Conservation (phyloP, 1,140 invertebrate species). For the Conus ventricosus region DNA sequence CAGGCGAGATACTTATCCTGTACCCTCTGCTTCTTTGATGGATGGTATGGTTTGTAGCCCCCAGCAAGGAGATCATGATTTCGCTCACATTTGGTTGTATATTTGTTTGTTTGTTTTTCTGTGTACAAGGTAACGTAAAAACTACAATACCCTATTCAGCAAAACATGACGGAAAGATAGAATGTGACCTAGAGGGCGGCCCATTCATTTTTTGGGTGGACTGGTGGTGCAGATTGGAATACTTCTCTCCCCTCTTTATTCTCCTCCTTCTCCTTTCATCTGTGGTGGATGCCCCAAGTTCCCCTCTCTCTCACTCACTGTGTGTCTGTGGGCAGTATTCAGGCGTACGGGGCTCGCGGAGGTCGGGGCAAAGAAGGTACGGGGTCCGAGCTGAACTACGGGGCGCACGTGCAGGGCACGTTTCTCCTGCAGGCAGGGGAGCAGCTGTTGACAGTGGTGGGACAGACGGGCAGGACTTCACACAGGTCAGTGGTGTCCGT, state of each 20-base stretch:
- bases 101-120: no score
- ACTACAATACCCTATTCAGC: no score
- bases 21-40: no score
- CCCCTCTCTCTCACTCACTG: neutral
- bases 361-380: slow-evolving; percentile 33
- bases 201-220: no score
- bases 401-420: slow-evolving; percentile 83
- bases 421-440: slow-evolving; percentile 86
- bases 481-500: slow-evolving; percentile 61
- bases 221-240: no score
- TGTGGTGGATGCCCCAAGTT: neutral
- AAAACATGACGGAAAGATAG: no score
- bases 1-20: no score
- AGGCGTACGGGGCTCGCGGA: slow-evolving; percentile 45
- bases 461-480: slow-evolving; percentile 88
- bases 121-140: no score
- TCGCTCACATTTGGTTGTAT: no score
- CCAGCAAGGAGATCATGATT: no score
- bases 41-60: no score
- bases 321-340: slow-evolving; percentile 31
- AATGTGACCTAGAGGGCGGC: no score
- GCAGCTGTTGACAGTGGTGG: slow-evolving; percentile 86
- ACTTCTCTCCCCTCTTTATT: neutral
- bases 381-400: slow-evolving; percentile 62
- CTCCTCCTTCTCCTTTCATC: neutral